Base-by-base conservation (phyloP, 2,888 invertebrate species). In the Leptothorax acervorum region DNA sequence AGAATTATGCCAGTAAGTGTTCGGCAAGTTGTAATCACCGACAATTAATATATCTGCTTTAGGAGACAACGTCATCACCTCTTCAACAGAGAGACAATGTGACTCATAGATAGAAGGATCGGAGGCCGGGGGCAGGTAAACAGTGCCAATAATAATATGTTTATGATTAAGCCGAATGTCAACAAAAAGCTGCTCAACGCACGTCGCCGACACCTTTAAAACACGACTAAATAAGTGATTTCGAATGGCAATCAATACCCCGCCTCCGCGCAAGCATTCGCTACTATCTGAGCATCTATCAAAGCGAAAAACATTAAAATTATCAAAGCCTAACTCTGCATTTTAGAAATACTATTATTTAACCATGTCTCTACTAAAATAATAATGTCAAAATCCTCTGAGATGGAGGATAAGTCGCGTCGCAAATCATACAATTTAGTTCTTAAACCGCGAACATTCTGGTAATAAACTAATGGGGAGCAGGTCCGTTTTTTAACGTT, bases 21-120 rank as follows among this genome's bases (percentile, higher is more conserved):
- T 39, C 3, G 51, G 42, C 4, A 79, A 11, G 48, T 79, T 79
- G 9, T 60, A 79, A 62, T 79, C 70, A 6, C 70, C 79, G 23
- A 31, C 42, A 15, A 70, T 31, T 6, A 70, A 5, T 39, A 79
- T 6, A n/a, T 79, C 60, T 23, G 48, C 23, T 45, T 31, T n/a
- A 6, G 31, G 23, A 11, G 55, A 60, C n/a, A n/a, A 35, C 28
- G 23, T 53, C 0, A 79, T 6, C 3, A 79, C 11, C 3, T 79
- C 68, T 3, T 68, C 57, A 4, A 79, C 68, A 31, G 51, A 57
- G 39, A 48, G 12, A 48, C 68, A 79, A 15, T 68, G 60, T 1
- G 39, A 31, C 28, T 31, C 35, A 42, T 81, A 81, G 39, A 71
- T 9, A 71, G 15, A 6, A 0, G 63, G 31, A 35, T 81, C 23